Conservation (phyloP, 2,888 invertebrate species). For the Lasius platythorax region DNA sequence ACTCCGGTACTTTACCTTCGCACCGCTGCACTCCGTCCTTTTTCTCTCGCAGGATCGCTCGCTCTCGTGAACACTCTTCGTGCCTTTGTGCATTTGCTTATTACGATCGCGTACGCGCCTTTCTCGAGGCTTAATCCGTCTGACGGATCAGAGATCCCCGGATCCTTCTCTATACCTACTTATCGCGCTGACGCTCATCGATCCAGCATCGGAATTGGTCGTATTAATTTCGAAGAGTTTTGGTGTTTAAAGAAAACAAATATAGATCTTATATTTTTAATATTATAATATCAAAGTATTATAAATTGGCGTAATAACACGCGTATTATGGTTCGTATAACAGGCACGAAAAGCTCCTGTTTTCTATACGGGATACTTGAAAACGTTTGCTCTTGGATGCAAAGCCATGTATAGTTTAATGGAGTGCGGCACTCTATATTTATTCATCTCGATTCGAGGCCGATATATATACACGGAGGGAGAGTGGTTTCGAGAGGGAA, state of each 20-base stretch:
- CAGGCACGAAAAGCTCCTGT: not conserved
- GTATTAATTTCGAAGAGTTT: not conserved
- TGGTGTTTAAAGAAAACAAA: not conserved
- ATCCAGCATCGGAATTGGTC: not conserved
- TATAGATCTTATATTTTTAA: not conserved
- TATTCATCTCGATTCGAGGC: constrained; percentile 73
- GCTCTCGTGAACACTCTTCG: constrained; percentile 34
- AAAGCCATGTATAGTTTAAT: constrained; percentile 70
- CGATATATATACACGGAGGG: constrained; percentile 59
- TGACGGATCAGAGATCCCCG: constrained; percentile 78
- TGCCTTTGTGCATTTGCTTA: constrained; percentile 70
- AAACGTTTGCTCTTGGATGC: constrained; percentile 31
- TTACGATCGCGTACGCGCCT: constrained; percentile 67
- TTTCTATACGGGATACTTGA: not conserved
- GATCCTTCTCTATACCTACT: constrained; percentile 58
- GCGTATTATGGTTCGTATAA: not conserved
- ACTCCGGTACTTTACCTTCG: constrained; percentile 84
- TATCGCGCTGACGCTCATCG: constrained; percentile 19
- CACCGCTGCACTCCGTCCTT: constrained; percentile 2
- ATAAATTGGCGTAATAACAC: not conserved
- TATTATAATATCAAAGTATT: not conserved
- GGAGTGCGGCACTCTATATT: constrained; percentile 66
- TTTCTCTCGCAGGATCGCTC: not conserved
- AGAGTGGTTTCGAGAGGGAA: constrained; percentile 57
- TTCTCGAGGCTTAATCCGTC: constrained; percentile 79